A percentile compares a stretch with the other conserved stretches of the same genome.
Conservation (phyloP, 1,140 invertebrate genomes). For the Hirudo medicinalis region DNA sequence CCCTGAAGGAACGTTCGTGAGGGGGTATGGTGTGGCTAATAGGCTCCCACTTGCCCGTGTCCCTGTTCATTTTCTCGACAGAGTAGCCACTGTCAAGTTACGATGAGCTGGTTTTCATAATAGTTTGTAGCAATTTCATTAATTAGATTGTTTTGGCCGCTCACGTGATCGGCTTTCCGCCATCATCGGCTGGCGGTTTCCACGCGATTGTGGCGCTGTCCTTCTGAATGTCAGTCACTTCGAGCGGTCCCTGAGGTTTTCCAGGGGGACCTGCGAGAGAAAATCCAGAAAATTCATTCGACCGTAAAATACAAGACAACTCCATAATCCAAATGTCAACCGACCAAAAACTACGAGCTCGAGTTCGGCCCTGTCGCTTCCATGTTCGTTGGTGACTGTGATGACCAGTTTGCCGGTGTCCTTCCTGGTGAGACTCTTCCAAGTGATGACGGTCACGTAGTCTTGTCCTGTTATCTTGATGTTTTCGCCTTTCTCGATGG, state of each 20-base stretch:
- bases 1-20: constrained; percentile 34
- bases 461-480: constrained; percentile 12
- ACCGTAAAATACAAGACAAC: not conserved
- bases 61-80: constrained; percentile 86
- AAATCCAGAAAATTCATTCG: not conserved
- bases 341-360: constrained; percentile 77
- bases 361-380: constrained; percentile 72
- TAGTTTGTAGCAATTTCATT: not conserved
- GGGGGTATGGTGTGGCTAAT: constrained; percentile 56
- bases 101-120: not conserved
- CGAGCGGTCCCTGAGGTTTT: constrained; percentile 81
- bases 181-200: constrained; percentile 95
- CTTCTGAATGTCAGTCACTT: constrained; percentile 83
- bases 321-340: constrained; percentile 13
- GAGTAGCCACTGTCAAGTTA: constrained; percentile 57
- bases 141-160: not conserved
- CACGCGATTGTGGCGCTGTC: constrained; percentile 89
- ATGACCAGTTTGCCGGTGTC: constrained; percentile 37
- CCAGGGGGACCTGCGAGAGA: constrained; percentile 59
- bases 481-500: constrained; percentile 12
- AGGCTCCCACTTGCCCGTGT: constrained; percentile 82
- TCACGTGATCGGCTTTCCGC: constrained; percentile 72
- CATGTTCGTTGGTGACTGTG: constrained; percentile 73
- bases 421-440: not conserved
- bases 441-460: constrained; percentile 4